A percentile compares a stretch with the other conserved stretches of the same genome.
Conservation (phyloP, 2,888 invertebrate species). For the Xylophagus ater region DNA sequence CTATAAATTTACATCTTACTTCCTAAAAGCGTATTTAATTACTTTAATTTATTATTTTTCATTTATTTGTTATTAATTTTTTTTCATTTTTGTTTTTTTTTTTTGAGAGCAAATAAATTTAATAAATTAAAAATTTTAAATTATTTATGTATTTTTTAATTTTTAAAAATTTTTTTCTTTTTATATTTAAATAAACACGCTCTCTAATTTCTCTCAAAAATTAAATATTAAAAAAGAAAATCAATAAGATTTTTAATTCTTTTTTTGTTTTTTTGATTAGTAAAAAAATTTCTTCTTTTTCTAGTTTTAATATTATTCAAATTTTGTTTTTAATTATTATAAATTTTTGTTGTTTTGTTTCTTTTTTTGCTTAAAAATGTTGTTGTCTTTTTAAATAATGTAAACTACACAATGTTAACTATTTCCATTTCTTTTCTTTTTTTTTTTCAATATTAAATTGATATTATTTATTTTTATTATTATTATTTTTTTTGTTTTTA, state of each 20-base stretch:
- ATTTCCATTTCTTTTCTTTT: conserved; percentile 18
- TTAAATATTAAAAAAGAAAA: too few relatives aligned
- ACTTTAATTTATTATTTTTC: conserved; percentile 24
- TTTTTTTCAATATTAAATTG: too few relatives aligned
- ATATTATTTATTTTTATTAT: conserved; percentile 13
- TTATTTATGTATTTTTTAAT: not conserved
- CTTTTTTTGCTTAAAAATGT: conserved; percentile 16
- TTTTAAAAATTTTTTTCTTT: not conserved
- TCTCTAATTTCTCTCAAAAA: too few relatives aligned
- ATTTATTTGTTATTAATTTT: conserved; percentile 1
- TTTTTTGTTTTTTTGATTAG: conserved; percentile 9
- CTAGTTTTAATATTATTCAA: too few relatives aligned
- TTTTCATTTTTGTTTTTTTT: not conserved
- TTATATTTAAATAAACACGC: not conserved
- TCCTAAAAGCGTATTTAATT: conserved; percentile 39
- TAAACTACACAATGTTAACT: conserved; percentile 23
- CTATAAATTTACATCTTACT: conserved; percentile 32
- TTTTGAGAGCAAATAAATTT: too few relatives aligned
- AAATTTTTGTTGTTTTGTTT: conserved; percentile 8
- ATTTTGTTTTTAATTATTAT: too few relatives aligned
- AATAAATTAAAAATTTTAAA: not conserved
- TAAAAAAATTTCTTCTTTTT: conserved; percentile 9
- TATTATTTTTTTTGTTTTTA: conserved; percentile 7
- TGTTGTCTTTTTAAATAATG: too few relatives aligned
- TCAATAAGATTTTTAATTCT: conserved; percentile 1